phyloP scores from a whole-genome alignment of 2,797 vertebrate genomes.

The Catharus ustulatus region DNA sequence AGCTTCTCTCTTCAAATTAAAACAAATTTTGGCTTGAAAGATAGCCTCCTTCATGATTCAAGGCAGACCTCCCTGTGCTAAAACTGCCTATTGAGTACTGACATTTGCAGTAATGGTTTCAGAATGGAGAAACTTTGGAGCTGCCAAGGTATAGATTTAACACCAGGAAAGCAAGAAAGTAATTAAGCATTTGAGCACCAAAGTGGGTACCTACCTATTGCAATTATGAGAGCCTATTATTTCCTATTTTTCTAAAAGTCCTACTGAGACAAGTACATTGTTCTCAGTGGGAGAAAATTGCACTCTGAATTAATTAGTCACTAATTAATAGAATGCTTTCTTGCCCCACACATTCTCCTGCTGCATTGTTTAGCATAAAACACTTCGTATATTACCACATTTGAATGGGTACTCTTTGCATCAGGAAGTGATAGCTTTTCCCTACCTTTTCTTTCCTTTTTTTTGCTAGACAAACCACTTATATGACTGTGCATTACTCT shows the following conservation, averaged over 20 bases:
- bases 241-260: conserved; percentile 37
- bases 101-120: not conserved
- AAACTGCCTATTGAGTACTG: not conserved
- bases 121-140: not conserved
- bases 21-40: not conserved
- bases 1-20: not conserved
- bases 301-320: conserved; percentile 41
- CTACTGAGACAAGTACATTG: conserved; percentile 39
- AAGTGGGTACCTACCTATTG: not conserved
- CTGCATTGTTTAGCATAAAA: conserved; percentile 27
- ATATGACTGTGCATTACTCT: not conserved
- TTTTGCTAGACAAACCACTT: not conserved
- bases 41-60: not conserved
- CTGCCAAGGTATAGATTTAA: not conserved
- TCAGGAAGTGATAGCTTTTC: not conserved
- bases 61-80: not conserved
- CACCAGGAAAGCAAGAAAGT: not conserved
- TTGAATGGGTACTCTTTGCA: not conserved
- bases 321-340: conserved; percentile 34
- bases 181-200: conserved; percentile 36
- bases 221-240: conserved; percentile 26
- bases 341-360: conserved; percentile 34
- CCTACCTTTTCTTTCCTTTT: not conserved
- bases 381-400: not conserved
- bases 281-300: conserved; percentile 28